phyloP scores from a whole-genome alignment of 2,888 invertebrate genomes.

The Habroteleia sp. region DNA sequence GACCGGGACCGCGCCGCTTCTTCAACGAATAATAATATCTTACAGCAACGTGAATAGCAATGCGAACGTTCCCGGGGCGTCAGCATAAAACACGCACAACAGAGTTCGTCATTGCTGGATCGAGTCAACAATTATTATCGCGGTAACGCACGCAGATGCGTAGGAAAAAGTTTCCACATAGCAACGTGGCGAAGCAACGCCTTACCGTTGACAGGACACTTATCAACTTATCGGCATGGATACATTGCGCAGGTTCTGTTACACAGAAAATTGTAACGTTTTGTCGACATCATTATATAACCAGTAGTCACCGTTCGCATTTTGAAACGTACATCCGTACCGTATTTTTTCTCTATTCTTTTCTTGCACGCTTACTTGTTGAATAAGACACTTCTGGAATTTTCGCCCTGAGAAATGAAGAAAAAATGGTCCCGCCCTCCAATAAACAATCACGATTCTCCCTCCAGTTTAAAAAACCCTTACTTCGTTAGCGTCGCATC shows the following conservation, averaged over 20 bases:
- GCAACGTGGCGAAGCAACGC: conserved; percentile 43
- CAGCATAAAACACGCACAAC: conserved; percentile 40
- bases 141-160: conserved; percentile 32
- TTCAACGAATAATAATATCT: conserved; percentile 44
- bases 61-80: conserved; percentile 23
- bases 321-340: conserved; percentile 21
- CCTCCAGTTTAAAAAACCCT: no score
- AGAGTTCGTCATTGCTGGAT: conserved; percentile 31
- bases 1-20: not conserved
- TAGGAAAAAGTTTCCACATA: conserved; percentile 13
- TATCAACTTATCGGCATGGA: conserved; percentile 57
- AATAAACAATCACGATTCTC: conserved; percentile 65
- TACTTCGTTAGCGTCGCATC: conserved; percentile 29
- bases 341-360: conserved; percentile 65
- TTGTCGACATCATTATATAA: conserved; percentile 35
- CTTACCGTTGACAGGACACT: conserved; percentile 56
- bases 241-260: conserved; percentile 53
- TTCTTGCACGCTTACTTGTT: conserved; percentile 52
- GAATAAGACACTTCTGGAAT: conserved; percentile 66
- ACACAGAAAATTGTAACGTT: conserved; percentile 49
- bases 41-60: conserved; percentile 20
- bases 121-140: conserved; percentile 37
- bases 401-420: conserved; percentile 58
- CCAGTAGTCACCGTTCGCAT: conserved; percentile 28
- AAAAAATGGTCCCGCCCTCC: conserved; percentile 39